Evolutionary conservation across 2,113 vertebrate genomes (phyloP).

Genomic region (Corythoichthys intestinalis): DNA sequence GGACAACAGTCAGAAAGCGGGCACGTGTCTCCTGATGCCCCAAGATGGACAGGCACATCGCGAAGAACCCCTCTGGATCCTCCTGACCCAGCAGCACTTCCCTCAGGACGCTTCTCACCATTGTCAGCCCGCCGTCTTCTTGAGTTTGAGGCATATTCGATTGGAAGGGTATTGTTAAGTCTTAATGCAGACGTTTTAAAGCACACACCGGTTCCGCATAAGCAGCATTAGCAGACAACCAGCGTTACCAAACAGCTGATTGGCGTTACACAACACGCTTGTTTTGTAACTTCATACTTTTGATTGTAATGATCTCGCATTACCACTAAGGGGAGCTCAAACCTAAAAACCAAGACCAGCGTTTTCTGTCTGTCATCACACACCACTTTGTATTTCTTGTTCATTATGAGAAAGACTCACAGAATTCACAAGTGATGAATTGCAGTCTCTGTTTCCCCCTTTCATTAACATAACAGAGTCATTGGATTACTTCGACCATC

Average conservation of each 20-base stretch:
- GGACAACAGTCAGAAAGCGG: conserved; percentile 52
- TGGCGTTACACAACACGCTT: conserved; percentile 50
- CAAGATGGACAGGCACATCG: conserved; percentile 55
- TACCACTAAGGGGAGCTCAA: conserved; percentile 43
- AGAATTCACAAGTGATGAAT: conserved; percentile 14
- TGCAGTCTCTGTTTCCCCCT: not conserved
- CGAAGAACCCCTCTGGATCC: conserved; percentile 62
- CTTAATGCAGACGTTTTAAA: not conserved
- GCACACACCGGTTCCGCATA: not conserved
- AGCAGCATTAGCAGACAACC: not conserved
- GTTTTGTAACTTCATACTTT: not conserved
- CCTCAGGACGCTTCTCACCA: conserved; percentile 42
- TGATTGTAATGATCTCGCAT: conserved; percentile 20
- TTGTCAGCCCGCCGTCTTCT: not conserved
- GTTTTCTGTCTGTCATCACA: not conserved
- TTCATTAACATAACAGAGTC: conserved; percentile 4
- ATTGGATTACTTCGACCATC: not conserved
- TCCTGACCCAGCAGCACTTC: conserved; percentile 59
- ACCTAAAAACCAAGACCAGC: conserved; percentile 23
- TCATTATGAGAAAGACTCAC: not conserved
- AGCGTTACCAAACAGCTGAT: conserved; percentile 52
- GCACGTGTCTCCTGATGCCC: conserved; percentile 51
- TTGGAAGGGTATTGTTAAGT: conserved; percentile 11
- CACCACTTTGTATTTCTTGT: not conserved
- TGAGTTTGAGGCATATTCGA: conserved; percentile 38